Evolutionary conservation across 2,113 vertebrate species (phyloP), one percentile per base, ranked within the genome.

Genomic region (Brachyhypopomus gauderio): DNA sequence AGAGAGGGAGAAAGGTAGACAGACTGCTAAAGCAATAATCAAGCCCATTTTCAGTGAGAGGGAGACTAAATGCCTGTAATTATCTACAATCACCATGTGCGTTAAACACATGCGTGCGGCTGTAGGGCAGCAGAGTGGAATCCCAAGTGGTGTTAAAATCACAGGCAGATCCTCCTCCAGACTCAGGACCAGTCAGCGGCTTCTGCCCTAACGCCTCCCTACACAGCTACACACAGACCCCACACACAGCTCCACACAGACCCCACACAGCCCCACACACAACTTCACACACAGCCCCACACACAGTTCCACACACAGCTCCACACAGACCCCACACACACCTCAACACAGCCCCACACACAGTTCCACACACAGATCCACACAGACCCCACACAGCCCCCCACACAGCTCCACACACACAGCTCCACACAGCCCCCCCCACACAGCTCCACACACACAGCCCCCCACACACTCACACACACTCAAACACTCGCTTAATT

Each of bases 61-160:
- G 48, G 70, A 76, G 41, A 25, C 55, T 67, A 79, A 85, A 83
- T 77, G 70, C 23, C 77, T 73, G 17, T 85, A 83, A 85, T 85
- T 85, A 83, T 72, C 80, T 70, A 72, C 72, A 85, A 83, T 85
- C 77, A 80, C 84, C 41, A 70, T 76, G 77, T 55, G 77, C 70
- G 81, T 83, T 83, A 85, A 85, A 83, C 72, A 72, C 77, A 85
- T 73, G 72, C 64, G 30, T 72, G 69, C 27, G 45, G 67, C 74
- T 83, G 67, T 72, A 80, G 2, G 48, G 59, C 72, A 75, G 41
- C 76, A 30, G 62, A 63, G 56, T 45, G 63, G 79, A 77, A 80
- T 76, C 41, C 84, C 79, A 48, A 55, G 25, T 41, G 77, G 81
- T 70, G 63, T 69, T 58, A 72, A 62, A 79, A 85, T 36, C 52